Base-by-base conservation (phyloP, 64 coral and sea anemone genomes). In the Hydrozoanthus tunicans region DNA sequence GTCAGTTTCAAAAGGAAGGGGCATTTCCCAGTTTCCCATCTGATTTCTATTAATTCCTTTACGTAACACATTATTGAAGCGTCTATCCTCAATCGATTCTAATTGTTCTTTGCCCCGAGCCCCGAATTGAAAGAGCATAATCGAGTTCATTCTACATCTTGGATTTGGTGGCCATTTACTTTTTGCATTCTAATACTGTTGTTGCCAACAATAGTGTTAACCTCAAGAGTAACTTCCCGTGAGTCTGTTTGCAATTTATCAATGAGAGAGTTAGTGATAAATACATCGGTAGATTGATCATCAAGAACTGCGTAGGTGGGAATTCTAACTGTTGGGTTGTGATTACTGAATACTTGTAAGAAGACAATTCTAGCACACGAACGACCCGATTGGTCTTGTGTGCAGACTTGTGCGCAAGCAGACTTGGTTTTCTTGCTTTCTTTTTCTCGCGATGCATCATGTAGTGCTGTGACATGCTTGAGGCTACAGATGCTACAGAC, bases 231-330 rank as follows among this genome's bases (percentile, higher is more conserved):
- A 13, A 89, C 77, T 56, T 95, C 32, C 10, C 55, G 52, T 24
- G 51, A 52, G 32, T 88, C 51, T 7, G 26, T 32, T 10, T 78
- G 23, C 6, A 88, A 91, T 64, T 82, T 51, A 17, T 89, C 68
- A 23, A 89, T 62, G 3, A 94, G 63, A 17, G 55, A 24, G 25
- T 94, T 70, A 17, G 81, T 80, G n/a, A 91, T 80, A 62, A 94
- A 94, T 1, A 89, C 81, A 77, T 91, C 90, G 13, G 93, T 91
- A 14, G 89, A 91, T 51, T 91, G 80, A 15, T 94, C 79, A 55
- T 94, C 80, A 6, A 94, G 58, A 14, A 94, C 86, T 11, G 93
- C 79, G 59, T 94, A 94, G 8, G 93, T 90, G 5, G 74, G 88
- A 69, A 90, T 17, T 90, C 75, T 90, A 66, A 13, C 54, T 53